phyloP scores from a whole-genome alignment of 2,888 invertebrate genomes.

The Drosophila ezoana region DNA sequence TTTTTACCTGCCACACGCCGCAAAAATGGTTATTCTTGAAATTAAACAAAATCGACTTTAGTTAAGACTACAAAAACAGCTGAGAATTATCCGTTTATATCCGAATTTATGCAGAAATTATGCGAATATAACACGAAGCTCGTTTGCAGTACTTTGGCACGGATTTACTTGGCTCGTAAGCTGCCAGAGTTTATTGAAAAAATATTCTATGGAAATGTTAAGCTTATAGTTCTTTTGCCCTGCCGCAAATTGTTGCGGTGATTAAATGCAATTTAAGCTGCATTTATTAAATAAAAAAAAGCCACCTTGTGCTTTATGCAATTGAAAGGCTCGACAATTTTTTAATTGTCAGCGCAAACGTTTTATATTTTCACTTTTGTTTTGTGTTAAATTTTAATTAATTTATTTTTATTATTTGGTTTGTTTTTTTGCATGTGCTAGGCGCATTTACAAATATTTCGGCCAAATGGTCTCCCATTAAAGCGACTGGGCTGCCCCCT shows the following conservation, averaged over 20 bases:
- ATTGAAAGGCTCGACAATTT: conserved; percentile 49
- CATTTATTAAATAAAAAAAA: conserved; percentile 59
- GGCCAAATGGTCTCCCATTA: conserved; percentile 71
- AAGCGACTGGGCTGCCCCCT: conserved; percentile 34
- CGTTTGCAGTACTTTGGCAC: no score
- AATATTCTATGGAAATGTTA: not conserved
- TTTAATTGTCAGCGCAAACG: conserved; percentile 56
- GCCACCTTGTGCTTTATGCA: conserved; percentile 35
- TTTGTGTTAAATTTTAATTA: conserved; percentile 32
- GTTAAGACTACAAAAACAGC: no score
- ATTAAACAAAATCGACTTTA: not conserved
- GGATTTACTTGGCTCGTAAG: not conserved
- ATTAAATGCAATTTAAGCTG: conserved; percentile 74
- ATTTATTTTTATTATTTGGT: conserved; percentile 15
- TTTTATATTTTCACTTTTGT: conserved; percentile 1
- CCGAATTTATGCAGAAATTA: not conserved
- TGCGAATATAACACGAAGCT: no score
- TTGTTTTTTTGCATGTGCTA: conserved; percentile 25
- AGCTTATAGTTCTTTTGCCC: not conserved
- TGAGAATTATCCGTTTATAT: not conserved
- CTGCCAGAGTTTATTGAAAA: no score
- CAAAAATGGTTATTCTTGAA: not conserved
- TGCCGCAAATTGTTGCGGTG: conserved; percentile 45
- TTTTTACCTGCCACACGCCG: conserved; percentile 9
- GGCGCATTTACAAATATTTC: conserved; percentile 48